Percentiles rank a stretch among this genome's conserved stretches.
These are phyloP conservation scores for Crossaster papposus DNA, from an alignment of 53 echinoderm and acorn worm species.

Conservation along the genomic window DNA sequence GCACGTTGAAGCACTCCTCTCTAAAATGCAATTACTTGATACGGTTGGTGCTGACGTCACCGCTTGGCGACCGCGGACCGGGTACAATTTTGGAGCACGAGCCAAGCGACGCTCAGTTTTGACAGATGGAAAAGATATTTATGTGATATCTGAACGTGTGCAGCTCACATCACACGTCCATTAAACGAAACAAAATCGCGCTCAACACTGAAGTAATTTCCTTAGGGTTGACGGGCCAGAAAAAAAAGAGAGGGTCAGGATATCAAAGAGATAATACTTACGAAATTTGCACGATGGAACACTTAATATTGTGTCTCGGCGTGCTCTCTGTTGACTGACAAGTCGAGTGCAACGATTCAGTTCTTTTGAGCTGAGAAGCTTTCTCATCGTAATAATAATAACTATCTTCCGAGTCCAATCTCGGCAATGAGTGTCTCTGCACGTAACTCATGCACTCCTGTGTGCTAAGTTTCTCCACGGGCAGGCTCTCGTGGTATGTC, in stretches of 20 bases:
- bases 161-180: conserved; percentile 41
- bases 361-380: conserved; percentile 88
- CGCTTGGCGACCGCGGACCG: background rate
- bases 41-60: conserved; percentile 11
- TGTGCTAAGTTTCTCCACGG: conserved; percentile 75
- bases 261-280: conserved; percentile 69
- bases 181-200: conserved; percentile 29
- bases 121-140: conserved; percentile 44
- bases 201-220: conserved; percentile 34
- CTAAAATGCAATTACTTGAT: conserved; percentile 9
- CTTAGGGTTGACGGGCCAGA: background rate
- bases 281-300: conserved; percentile 93
- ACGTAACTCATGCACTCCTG: conserved; percentile 84
- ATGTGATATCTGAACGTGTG: conserved; percentile 1
- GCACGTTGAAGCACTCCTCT: conserved; percentile 1
- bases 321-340: conserved; percentile 90
- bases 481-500: conserved; percentile 73
- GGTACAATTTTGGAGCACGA: conserved; percentile 31
- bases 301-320: conserved; percentile 90
- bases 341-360: conserved; percentile 94
- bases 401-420: conserved; percentile 84
- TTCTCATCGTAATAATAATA: conserved; percentile 99
- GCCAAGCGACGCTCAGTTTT: conserved; percentile 22
- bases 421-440: conserved; percentile 92
- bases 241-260: background rate